Base-by-base conservation (phyloP, 2,888 invertebrate species). In the Stegana nigrithorax region DNA sequence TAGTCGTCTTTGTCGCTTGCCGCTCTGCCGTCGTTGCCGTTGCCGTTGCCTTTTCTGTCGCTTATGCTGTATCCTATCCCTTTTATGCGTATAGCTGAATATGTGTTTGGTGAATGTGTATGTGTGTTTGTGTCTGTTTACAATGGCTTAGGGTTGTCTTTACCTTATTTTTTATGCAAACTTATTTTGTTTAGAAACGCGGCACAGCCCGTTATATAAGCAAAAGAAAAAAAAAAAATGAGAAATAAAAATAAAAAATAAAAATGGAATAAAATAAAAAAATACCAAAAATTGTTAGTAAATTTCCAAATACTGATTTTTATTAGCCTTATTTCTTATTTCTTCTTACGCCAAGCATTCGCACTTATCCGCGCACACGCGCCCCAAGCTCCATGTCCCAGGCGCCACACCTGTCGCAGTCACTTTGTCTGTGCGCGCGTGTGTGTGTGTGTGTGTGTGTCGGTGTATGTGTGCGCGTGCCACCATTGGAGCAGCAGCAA, bases 131-230 rank as follows among this genome's bases (percentile, higher is more conserved):
- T 44, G 42, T 21, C 36, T 57, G 12, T 42, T 36, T 53, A 42
- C 53, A 60, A 42, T 42, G 60, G 53, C 51, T 60, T 53, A 21
- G 45, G 44, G 39, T 60, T 19, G 60, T 36, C 60, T 36, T 50
- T 32, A 42, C 39, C 44, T 60, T 44, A 53, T 60, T 60, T 60
- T 60, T 60, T 60, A 60, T 60, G 60, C 60, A 60, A 60, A 60
- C 60, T 60, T 60, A 53, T 53, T 60, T 60, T 53, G 39, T 60
- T 53, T 60, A 51, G 60, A 60, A 36, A 51, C 44, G 14, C 23
- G 29, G 39, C 27, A 42, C 23, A 51, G 39, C 27, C 58, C 44
- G 44, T 58, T 45, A 58, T 44, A 44, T 25, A 17, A 12, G 32
- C 17, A 4, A 17, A 29, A 14, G 17, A n/a, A n/a, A n/a, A n/a